Percentiles rank a stretch among this genome's conserved stretches.
phyloP scores from a whole-genome alignment of 2,888 invertebrate genomes.

The Drosophila buzzatii region DNA sequence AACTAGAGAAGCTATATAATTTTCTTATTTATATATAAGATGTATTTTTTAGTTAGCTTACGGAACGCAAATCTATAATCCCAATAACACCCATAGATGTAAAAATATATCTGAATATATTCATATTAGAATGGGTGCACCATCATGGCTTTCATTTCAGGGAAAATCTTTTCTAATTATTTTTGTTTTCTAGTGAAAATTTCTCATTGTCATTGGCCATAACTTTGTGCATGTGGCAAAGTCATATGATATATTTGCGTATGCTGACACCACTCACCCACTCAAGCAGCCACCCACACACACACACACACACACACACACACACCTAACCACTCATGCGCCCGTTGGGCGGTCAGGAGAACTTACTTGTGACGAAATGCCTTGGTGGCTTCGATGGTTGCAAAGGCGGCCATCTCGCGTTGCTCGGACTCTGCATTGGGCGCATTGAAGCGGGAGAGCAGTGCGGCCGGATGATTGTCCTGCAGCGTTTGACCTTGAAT shows the following conservation, averaged over 20 bases:
- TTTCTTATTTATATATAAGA: too few relatives aligned
- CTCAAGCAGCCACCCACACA: conserved; percentile 22
- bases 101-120: too few relatives aligned
- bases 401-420: conserved; percentile 84
- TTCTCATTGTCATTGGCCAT: conserved; percentile 28
- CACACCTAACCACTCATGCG: neutral
- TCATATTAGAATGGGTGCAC: too few relatives aligned
- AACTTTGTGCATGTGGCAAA: conserved; percentile 58
- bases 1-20: too few relatives aligned
- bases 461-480: conserved; percentile 84
- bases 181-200: neutral
- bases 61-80: too few relatives aligned
- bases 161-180: neutral
- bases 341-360: conserved; percentile 3
- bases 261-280: conserved; percentile 13
- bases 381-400: conserved; percentile 84
- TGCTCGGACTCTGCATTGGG: conserved; percentile 77
- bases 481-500: conserved; percentile 82
- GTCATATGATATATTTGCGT: conserved; percentile 30
- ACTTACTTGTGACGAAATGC: conserved; percentile 85
- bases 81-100: too few relatives aligned
- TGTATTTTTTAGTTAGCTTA: too few relatives aligned
- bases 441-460: conserved; percentile 84
- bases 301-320: neutral
- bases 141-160: too few relatives aligned